phyloP scores from a whole-genome alignment of 2,797 vertebrate species.

The Danionella dracula region DNA sequence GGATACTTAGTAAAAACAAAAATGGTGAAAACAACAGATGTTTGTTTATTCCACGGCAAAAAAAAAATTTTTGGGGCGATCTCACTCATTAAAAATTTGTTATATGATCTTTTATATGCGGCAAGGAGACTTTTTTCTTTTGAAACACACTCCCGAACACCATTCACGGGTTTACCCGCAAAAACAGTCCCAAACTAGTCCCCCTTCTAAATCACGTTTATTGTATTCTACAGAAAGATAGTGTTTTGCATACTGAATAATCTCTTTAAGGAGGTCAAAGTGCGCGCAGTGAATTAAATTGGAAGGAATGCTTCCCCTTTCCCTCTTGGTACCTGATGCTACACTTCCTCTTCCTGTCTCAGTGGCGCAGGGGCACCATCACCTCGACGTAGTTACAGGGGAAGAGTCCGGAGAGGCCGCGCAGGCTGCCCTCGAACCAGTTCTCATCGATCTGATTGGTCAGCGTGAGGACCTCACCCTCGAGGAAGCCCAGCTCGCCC shows the following conservation, averaged over 20 bases:
- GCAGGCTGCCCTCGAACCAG: slow-evolving; percentile 91
- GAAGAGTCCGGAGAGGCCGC: slow-evolving; percentile 85
- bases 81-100: too few species aligned
- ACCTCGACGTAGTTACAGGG: slow-evolving; percentile 96
- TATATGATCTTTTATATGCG: too few species aligned
- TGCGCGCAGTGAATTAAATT: slow-evolving; percentile 11
- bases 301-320: not conserved
- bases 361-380: slow-evolving; percentile 82
- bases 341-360: slow-evolving; percentile 42
- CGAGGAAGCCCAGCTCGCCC: slow-evolving; percentile 87
- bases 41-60: too few species aligned
- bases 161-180: too few species aligned
- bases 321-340: not conserved
- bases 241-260: not conserved
- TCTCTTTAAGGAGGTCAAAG: not conserved
- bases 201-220: too few species aligned
- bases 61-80: too few species aligned
- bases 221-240: not conserved
- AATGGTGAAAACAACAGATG: too few species aligned
- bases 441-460: slow-evolving; percentile 92
- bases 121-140: too few species aligned
- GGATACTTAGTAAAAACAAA: too few species aligned
- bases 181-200: not conserved
- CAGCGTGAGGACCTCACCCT: slow-evolving; percentile 91
- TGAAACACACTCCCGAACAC: too few species aligned